A percentile compares a stretch with the other conserved stretches of the same genome.
phyloP scores from a whole-genome alignment of 2,113 vertebrate genomes.

The Tylochromis polylepis region DNA sequence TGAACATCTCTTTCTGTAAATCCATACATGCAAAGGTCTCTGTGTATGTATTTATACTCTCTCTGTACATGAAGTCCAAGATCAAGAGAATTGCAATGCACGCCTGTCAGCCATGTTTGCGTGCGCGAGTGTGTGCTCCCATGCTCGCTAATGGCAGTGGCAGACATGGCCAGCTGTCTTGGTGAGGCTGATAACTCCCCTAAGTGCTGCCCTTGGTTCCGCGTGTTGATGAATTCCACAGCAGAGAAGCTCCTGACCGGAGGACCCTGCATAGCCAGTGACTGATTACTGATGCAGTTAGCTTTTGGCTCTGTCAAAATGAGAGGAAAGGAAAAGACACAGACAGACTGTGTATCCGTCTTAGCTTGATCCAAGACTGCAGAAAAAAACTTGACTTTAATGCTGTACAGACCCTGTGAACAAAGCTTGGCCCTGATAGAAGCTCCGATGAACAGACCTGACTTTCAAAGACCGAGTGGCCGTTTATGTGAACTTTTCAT shows the following conservation, averaged over 20 bases:
- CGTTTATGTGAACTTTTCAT: not conserved
- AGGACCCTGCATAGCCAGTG: constrained; percentile 11
- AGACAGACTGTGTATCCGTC: not conserved
- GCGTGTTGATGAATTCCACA: constrained; percentile 52
- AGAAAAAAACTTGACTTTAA: not conserved
- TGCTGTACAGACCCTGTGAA: not conserved
- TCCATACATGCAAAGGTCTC: not conserved
- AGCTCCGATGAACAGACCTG: not conserved
- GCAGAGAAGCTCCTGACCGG: constrained; percentile 31
- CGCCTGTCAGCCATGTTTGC: not conserved
- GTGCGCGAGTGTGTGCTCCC: not conserved
- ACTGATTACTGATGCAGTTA: constrained; percentile 44
- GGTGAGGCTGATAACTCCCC: constrained; percentile 38
- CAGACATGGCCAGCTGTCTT: constrained; percentile 44
- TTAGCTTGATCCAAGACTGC: not conserved
- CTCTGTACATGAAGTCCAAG: not conserved
- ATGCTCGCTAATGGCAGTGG: not conserved
- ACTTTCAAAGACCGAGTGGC: not conserved
- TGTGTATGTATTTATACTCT: not conserved
- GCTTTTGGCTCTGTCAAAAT: constrained; percentile 7
- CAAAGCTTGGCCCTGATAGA: not conserved
- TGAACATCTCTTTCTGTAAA: not conserved
- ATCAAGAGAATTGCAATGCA: not conserved
- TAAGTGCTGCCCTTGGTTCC: constrained; percentile 43
- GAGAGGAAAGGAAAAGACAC: not conserved